Conservation (phyloP, 2,797 vertebrate species). For the Phrynocephalus vlangalii region DNA sequence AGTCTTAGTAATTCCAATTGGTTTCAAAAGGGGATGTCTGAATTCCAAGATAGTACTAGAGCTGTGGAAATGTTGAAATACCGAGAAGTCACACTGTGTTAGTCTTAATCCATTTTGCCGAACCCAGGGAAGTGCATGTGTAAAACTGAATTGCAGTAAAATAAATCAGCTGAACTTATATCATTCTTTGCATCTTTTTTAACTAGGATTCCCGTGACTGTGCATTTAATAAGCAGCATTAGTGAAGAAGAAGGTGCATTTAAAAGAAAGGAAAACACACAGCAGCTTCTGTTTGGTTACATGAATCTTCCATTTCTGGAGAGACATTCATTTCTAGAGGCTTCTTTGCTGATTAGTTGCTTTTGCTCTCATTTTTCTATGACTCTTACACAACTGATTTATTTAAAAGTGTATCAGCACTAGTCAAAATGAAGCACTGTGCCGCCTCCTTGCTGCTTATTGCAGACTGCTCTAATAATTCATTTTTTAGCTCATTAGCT, state of each 20-base stretch:
- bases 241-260: accelerated
- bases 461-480: constrained; percentile 79
- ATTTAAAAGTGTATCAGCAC: constrained; percentile 78
- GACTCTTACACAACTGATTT: constrained; percentile 71
- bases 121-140: neutral
- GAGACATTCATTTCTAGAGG: neutral
- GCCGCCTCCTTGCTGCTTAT: constrained; percentile 74
- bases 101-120: neutral
- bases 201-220: neutral
- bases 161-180: neutral
- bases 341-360: constrained; percentile 56
- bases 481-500: constrained; percentile 86
- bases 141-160: neutral
- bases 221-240: neutral
- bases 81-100: neutral
- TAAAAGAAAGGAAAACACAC: constrained; percentile 38
- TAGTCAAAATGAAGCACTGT: constrained; percentile 67
- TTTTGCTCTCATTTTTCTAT: constrained; percentile 49
- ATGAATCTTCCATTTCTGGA: constrained; percentile 54
- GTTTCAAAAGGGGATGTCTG: neutral
- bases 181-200: neutral
- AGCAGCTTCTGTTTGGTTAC: neutral
- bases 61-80: accelerated
- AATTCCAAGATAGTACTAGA: neutral
- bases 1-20: too few species aligned